A percentile compares a stretch with the other conserved stretches of the same genome.
phyloP scores from a whole-genome alignment of 2,888 invertebrate species.

The Suillia variegata region DNA sequence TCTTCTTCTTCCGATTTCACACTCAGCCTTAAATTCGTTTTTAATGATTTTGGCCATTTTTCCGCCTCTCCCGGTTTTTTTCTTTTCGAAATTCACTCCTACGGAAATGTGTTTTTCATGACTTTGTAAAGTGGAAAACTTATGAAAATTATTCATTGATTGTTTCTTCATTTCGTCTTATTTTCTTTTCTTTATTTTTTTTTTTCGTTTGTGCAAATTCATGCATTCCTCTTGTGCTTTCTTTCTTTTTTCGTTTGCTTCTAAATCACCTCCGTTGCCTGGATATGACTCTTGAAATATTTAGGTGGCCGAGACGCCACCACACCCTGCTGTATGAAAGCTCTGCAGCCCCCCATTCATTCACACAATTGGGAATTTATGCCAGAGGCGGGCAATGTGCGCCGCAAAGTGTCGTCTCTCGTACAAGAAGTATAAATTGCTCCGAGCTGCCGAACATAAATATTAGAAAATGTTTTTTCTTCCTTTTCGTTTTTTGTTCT shows the following conservation, averaged over 20 bases:
- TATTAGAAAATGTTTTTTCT: no score
- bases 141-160: slow-evolving; percentile 27
- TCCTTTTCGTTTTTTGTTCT: neutral
- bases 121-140: slow-evolving; percentile 44
- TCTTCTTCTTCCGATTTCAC: slow-evolving; percentile 18
- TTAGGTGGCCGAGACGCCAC: neutral
- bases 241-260: neutral
- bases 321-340: no score
- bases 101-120: slow-evolving; percentile 45
- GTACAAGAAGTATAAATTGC: neutral
- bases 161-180: neutral
- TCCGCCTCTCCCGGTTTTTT: no score
- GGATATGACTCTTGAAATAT: neutral
- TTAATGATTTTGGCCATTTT: slow-evolving; percentile 7
- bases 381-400: neutral
- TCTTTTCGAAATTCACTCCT: no score
- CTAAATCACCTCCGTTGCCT: neutral
- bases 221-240: neutral
- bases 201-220: neutral
- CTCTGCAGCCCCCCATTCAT: neutral
- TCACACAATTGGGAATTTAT: neutral
- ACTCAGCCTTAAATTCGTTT: slow-evolving; percentile 1
- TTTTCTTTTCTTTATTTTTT: neutral
- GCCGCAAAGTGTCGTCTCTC: neutral
- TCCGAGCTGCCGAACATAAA: neutral